phyloP scores from a whole-genome alignment of 2,113 vertebrate genomes.

The Turnix velox region DNA sequence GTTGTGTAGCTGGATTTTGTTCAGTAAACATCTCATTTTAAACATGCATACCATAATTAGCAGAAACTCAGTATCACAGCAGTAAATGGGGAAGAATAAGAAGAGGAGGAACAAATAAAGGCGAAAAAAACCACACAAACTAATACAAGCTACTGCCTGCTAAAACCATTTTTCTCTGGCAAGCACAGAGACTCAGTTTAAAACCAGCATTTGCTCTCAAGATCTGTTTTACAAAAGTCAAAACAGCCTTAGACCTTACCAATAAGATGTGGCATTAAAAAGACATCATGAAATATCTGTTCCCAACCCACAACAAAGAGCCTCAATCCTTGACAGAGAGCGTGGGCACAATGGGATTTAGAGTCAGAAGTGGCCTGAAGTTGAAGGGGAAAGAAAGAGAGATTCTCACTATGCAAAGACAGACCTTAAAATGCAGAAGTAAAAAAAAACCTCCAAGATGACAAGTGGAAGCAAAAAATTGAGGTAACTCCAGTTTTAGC shows the following conservation, averaged over 20 bases:
- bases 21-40: slow-evolving; percentile 34
- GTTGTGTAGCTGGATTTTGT: neutral
- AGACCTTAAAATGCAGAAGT: neutral
- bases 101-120: neutral
- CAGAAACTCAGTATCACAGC: neutral
- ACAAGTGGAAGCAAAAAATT: neutral
- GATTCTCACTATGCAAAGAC: neutral
- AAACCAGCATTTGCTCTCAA: neutral
- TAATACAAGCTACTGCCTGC: neutral
- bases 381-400: fast-evolving
- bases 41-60: slow-evolving; percentile 42
- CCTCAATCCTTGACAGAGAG: neutral
- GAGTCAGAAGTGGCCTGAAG: neutral
- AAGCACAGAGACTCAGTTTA: neutral
- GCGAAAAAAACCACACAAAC: fast-evolving
- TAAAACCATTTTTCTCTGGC: neutral
- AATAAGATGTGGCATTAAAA: neutral
- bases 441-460: neutral
- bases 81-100: neutral
- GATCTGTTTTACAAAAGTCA: neutral
- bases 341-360: fast-evolving
- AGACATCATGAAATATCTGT: neutral
- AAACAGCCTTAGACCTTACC: neutral
- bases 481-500: neutral
- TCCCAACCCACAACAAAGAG: neutral